Conservation (phyloP, 2,797 vertebrate species). For the Dipus sagitta region DNA sequence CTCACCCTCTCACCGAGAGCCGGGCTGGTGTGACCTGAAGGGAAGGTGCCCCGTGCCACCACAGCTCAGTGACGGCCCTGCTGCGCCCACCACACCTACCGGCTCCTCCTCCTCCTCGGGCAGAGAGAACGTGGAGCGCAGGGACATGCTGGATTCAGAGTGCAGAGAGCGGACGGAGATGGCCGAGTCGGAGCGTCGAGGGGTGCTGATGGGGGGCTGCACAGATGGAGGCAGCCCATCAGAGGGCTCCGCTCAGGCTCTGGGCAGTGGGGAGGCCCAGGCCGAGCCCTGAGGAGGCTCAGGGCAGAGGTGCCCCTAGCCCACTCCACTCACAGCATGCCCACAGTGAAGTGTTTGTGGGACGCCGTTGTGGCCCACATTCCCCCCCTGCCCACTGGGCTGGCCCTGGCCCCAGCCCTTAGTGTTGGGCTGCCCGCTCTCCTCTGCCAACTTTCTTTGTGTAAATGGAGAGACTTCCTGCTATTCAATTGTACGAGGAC, state of each 20-base stretch:
- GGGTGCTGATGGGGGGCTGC: slow-evolving; percentile 94
- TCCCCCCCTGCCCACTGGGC: slow-evolving; percentile 59
- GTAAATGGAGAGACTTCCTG: slow-evolving; percentile 91
- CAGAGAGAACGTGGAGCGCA: slow-evolving; percentile 98
- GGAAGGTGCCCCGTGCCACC: neutral
- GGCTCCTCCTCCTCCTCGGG: slow-evolving; percentile 99
- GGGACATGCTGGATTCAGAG: slow-evolving; percentile 99
- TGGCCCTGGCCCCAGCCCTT: slow-evolving; percentile 73
- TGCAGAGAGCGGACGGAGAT: slow-evolving; percentile 98
- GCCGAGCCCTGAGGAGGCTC: neutral
- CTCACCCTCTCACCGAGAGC: neutral
- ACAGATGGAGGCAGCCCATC: slow-evolving; percentile 39
- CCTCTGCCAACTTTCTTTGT: slow-evolving; percentile 89
- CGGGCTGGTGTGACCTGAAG: neutral
- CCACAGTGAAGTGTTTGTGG: neutral
- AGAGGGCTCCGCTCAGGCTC: neutral
- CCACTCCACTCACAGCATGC: neutral
- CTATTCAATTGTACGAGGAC: slow-evolving; percentile 90
- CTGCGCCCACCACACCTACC: slow-evolving; percentile 87
- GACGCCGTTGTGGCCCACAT: neutral
- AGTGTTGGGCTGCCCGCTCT: slow-evolving; percentile 81
- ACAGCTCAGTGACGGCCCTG: neutral
- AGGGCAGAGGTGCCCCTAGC: neutral
- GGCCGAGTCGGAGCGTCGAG: slow-evolving; percentile 96
- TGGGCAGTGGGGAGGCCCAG: neutral